Base-by-base conservation (phyloP, 2,888 invertebrate species). In the Chaetogeoica ovagalla region DNA sequence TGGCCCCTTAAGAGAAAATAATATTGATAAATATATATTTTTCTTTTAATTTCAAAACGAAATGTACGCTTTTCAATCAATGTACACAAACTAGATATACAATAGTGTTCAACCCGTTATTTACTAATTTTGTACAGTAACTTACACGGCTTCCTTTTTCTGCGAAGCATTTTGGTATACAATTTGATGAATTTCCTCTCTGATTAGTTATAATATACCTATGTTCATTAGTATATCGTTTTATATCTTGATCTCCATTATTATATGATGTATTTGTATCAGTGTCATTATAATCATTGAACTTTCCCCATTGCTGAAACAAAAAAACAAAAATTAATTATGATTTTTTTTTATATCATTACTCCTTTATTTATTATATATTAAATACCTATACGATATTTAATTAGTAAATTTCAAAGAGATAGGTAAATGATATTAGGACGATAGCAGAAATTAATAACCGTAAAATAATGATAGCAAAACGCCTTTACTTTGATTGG, bases 111-210 rank as follows among this genome's bases (percentile, higher is more conserved):
- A 52, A 13, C 52, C 13, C 1, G 15, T 39, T 21, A n/a, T 70
- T 37, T 37, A 37, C 15, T n/a, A 11, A 17, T 17, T 52, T 15
- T 52, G 52, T 65, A 17, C 15, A 48, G 48, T 48, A 68, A 86
- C 88, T 86, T 88, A 93, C 93, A 85, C 94, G 88, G 82, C 89
- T 90, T 85, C 95, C 95, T 87, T 95, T 95, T 87, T 95, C 94
- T 1, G 95, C 95, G 83, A 94, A 92, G 86, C 95, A 95, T 88
- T 95, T 94, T 0, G 94, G 94, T 62, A 90, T 90, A 85, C 95
- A 95, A 52, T 84, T 83, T n/a, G 83, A 77, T 0, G 83, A 83
- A 39, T 83, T 83, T 17, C 83, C 83, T 43, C 82, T 81, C 63
- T 84, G 84, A 73, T 82, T 68, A 19, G 43, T 66, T 13, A 83